Percentiles rank a stretch among this genome's conserved stretches.
phyloP scores from a whole-genome alignment of 2,797 vertebrate genomes.

The Champsocephalus esox region DNA sequence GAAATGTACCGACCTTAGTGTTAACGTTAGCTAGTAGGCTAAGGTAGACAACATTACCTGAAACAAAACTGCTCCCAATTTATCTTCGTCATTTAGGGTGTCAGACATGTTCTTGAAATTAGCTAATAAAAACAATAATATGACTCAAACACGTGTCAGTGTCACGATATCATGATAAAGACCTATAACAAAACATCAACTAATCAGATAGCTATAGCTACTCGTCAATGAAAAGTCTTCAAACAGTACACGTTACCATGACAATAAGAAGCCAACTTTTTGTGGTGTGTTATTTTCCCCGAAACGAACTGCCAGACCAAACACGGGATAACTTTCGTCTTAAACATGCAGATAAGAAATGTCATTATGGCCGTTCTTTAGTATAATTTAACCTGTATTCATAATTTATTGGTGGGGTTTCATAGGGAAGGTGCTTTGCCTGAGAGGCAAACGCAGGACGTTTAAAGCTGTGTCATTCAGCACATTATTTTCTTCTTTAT shows the following conservation, averaged over 20 bases:
- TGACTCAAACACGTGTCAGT: background rate
- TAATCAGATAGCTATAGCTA: background rate
- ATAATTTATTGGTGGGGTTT: background rate
- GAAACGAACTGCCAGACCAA: conserved; percentile 4
- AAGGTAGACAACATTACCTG: conserved; percentile 64
- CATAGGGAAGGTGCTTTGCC: background rate
- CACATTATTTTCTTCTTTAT: background rate
- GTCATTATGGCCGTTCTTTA: rapidly evolving
- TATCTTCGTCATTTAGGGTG: conserved; percentile 41
- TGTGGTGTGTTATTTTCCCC: rapidly evolving
- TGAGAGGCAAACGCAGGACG: background rate
- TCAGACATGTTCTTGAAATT: conserved; percentile 60
- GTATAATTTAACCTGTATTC: background rate
- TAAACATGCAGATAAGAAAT: background rate
- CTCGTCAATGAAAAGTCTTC: background rate
- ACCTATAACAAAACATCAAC: background rate
- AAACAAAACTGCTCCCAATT: conserved; percentile 67
- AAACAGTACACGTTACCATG: conserved; percentile 61
- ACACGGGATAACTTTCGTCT: background rate
- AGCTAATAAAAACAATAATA: background rate
- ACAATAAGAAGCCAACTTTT: conserved; percentile 59
- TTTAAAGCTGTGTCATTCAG: rapidly evolving
- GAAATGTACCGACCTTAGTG: too few species aligned
- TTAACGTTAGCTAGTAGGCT: background rate
- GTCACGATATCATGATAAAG: background rate